A percentile compares a stretch with the other conserved stretches of the same genome.
Conservation (phyloP, 2,113 vertebrate genomes). For the Cepphus grylle region DNA sequence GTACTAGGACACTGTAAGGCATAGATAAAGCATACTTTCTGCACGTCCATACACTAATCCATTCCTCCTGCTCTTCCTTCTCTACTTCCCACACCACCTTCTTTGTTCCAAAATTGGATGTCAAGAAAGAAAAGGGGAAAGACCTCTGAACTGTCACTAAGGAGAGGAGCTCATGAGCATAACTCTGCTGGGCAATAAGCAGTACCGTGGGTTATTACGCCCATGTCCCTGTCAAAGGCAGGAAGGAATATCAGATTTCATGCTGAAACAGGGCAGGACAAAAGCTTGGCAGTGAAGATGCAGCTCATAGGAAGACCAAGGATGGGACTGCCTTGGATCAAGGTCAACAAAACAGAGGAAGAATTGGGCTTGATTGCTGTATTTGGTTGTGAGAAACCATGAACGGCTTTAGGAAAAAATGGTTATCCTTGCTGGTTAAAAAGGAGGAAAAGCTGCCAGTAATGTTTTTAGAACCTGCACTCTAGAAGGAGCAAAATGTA, state of each 20-base stretch:
- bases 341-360: not conserved
- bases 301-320: not conserved
- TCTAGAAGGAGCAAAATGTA: not conserved
- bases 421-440: not conserved
- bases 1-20: not conserved
- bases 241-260: not conserved
- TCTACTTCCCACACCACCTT: accelerated
- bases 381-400: not conserved
- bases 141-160: not conserved
- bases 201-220: accelerated
- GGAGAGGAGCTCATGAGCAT: not conserved
- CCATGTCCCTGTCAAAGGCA: not conserved
- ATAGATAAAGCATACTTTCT: not conserved
- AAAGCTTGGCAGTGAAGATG: not conserved
- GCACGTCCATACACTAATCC: accelerated
- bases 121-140: not conserved
- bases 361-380: not conserved
- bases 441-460: not conserved
- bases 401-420: not conserved
- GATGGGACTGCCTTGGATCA: not conserved
- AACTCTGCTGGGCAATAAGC: not conserved
- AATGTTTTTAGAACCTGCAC: not conserved
- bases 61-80: not conserved
- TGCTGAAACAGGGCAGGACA: not conserved
- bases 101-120: not conserved